These are phyloP conservation scores for Laothoe populi DNA, from an alignment of 2,888 invertebrate genomes.

Conservation along the genomic window DNA sequence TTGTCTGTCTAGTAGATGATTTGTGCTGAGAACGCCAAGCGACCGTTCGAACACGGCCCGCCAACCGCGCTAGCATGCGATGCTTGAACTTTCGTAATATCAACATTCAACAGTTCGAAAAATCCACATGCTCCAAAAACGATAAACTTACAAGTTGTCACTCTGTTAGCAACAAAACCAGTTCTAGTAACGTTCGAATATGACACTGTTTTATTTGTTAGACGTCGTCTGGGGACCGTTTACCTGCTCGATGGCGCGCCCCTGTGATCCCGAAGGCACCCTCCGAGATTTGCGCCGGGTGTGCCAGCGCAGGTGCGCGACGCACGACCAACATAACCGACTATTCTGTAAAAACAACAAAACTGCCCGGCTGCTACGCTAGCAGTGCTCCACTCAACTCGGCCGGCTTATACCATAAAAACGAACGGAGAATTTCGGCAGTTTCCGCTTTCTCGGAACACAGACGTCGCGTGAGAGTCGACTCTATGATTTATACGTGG, in stretches of 20 bases:
- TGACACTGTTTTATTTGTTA: conserved; percentile 48
- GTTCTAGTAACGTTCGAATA: conserved; percentile 48
- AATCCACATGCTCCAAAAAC: conserved; percentile 20
- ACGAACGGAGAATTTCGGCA: conserved; percentile 73
- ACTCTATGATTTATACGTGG: conserved; percentile 72
- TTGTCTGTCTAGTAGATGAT: conserved; percentile 59
- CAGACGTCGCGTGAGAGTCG: conserved; percentile 72
- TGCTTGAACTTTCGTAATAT: conserved; percentile 30
- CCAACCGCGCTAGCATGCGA: conserved; percentile 41
- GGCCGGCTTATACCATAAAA: conserved; percentile 68
- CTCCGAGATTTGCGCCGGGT: conserved; percentile 79
- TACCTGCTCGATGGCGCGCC: conserved; percentile 61
- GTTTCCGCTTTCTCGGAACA: conserved; percentile 81
- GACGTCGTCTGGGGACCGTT: conserved; percentile 59
- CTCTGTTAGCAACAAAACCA: conserved; percentile 44
- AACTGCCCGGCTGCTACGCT: conserved; percentile 49
- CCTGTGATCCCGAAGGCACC: conserved; percentile 58
- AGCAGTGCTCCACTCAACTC: conserved; percentile 53
- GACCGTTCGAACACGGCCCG: conserved; percentile 2
- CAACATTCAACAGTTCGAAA: conserved; percentile 13
- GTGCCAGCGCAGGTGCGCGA: conserved; percentile 75
- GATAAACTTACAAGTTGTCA: conserved; percentile 1
- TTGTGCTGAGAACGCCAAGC: conserved; percentile 57
- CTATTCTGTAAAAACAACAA: conserved; percentile 66
- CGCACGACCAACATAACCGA: conserved; percentile 67